These are phyloP conservation scores for Galaxea fascicularis DNA, from an alignment of 92 coral and sea anemone genomes.

Conservation along the genomic window DNA sequence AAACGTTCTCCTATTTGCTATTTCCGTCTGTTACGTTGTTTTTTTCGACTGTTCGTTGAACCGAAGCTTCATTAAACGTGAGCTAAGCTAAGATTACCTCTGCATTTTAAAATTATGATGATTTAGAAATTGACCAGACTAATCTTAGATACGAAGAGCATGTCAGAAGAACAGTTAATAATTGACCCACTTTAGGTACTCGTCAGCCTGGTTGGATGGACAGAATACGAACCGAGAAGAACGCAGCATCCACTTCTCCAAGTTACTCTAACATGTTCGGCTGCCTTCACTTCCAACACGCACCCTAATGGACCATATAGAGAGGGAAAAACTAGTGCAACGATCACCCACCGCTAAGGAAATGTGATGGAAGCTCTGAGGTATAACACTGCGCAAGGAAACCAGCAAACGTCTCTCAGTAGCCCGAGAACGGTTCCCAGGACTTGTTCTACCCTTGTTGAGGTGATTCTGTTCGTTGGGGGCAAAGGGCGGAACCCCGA, in stretches of 20 bases:
- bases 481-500: conserved; percentile 72
- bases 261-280: conserved; percentile 79
- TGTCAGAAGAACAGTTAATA: not conserved
- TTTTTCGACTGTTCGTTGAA: too few species aligned
- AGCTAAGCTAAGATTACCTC: too few species aligned
- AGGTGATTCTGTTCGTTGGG: conserved; percentile 85
- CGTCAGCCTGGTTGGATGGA: conserved; percentile 81
- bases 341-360: conserved; percentile 89
- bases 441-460: conserved; percentile 71
- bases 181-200: conserved; percentile 60
- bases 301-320: conserved; percentile 66
- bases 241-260: conserved; percentile 86
- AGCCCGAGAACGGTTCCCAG: conserved; percentile 80
- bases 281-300: conserved; percentile 61
- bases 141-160: not conserved
- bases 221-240: conserved; percentile 70
- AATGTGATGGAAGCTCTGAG: conserved; percentile 83
- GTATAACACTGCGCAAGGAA: conserved; percentile 60
- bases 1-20: too few species aligned
- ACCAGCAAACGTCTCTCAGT: conserved; percentile 37
- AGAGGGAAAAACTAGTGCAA: conserved; percentile 71
- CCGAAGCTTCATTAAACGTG: too few species aligned
- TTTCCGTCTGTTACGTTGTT: too few species aligned
- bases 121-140: too few species aligned
- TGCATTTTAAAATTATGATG: too few species aligned